Evolutionary conservation across 2,888 invertebrate species (phyloP).

Genomic region (Nymphalis polychloros): DNA sequence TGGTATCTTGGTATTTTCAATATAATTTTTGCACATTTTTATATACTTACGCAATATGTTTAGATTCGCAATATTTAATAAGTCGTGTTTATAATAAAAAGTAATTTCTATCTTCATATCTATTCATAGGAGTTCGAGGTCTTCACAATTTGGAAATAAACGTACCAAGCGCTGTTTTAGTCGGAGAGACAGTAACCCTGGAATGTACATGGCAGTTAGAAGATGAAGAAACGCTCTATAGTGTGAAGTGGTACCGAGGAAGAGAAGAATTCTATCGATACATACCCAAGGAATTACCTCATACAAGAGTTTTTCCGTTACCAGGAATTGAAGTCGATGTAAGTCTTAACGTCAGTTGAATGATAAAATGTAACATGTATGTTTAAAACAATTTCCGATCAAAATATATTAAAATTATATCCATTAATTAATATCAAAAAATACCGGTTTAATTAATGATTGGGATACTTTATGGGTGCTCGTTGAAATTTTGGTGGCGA

Average conservation of each 20-base stretch:
- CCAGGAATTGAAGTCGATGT: slow-evolving; percentile 88
- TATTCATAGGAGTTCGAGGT: slow-evolving; percentile 77
- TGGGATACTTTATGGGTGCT: background rate
- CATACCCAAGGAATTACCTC: slow-evolving; percentile 89
- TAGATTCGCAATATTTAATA: no score
- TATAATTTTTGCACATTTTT: no score
- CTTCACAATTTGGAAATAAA: slow-evolving; percentile 86
- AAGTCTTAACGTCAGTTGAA: slow-evolving; percentile 63
- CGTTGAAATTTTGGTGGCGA: slow-evolving; percentile 11
- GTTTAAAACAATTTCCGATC: background rate
- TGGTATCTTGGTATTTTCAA: no score
- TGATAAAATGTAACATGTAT: background rate
- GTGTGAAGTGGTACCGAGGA: slow-evolving; percentile 92
- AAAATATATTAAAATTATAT: background rate
- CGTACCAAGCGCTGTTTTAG: slow-evolving; percentile 86
- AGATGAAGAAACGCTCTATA: slow-evolving; percentile 86
- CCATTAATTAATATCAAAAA: background rate
- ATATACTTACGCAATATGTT: no score
- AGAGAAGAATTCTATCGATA: slow-evolving; percentile 89
- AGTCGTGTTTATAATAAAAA: background rate
- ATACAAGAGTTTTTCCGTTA: slow-evolving; percentile 86
- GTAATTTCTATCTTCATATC: background rate
- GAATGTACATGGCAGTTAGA: slow-evolving; percentile 89
- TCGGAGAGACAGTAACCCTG: slow-evolving; percentile 87
- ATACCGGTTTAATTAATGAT: slow-evolving; percentile 1